Evolutionary conservation across 2,797 vertebrate genomes (phyloP), one percentile per base, ranked within the genome.

Genomic region (Apogon hyalosoma): DNA sequence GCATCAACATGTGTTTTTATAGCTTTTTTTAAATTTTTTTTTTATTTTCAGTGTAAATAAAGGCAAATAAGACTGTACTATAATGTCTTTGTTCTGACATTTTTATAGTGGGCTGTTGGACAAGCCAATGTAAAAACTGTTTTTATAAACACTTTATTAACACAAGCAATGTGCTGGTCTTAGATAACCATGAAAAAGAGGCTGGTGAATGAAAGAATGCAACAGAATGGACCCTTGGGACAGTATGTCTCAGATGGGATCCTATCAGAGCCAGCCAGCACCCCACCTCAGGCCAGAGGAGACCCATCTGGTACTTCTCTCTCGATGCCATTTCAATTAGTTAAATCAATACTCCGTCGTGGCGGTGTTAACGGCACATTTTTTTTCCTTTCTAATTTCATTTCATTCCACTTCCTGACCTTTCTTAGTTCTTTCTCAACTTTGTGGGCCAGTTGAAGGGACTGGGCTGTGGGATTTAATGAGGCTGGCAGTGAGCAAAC

Each of bases 281-380:
- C 79, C 85, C 59, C 75, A 90, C 88, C 90, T 90, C 83, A 82
- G 88, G 90, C 89, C 86, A 78, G 79, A 85, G 82, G 85, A 90
- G 84, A 87, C 87, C 85, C 89, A 87, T 90, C 90, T 91, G 90
- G 69, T 87, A 75, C 76, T 78, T 80, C 87, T 90, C 88, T 86
- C 83, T 89, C 63, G 69, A 83, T 87, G 86, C 87, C 86, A 85
- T 92, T 94, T 93, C 91, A 93, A 93, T 94, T 92, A 92, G 88
- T 89, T 82, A 79, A 90, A 94, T 92, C 91, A 92, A 93, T 93
- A 91, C 76, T 57, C 81, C 14, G 49, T 77, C 80, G 70, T 78
- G 67, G 79, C 63, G 36, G 63, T 50, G 69, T 84, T 86, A 89
- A 84, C 75, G 61, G 84, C 73, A 75, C 59, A 69, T 31, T 31